Conservation (phyloP, 1,140 invertebrate species). For the Tetramorium parvispinum region DNA sequence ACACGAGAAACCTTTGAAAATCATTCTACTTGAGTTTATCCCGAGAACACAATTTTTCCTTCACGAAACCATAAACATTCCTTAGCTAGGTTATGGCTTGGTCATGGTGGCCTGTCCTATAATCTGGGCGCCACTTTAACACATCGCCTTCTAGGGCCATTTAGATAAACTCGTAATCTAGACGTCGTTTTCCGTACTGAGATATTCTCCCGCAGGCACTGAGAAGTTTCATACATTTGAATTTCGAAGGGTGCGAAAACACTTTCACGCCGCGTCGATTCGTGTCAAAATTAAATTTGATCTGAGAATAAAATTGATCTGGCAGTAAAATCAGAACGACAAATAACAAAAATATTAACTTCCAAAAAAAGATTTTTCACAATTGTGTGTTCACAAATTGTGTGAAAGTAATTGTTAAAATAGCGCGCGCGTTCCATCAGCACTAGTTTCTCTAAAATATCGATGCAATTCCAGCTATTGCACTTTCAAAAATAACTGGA, state of each 20-base stretch:
- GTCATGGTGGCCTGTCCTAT: constrained; percentile 70
- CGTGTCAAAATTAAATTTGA: constrained; percentile 79
- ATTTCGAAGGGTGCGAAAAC: constrained; percentile 66
- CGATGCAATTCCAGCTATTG: background rate
- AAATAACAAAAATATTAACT: constrained; percentile 21
- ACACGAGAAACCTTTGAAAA: constrained; percentile 1
- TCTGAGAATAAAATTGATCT: constrained; percentile 42
- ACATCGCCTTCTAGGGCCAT: constrained; percentile 80
- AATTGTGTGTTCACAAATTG: background rate
- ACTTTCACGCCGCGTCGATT: constrained; percentile 60
- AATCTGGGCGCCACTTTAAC: constrained; percentile 79
- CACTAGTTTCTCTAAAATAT: background rate
- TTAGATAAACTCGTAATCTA: constrained; percentile 85
- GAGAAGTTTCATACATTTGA: constrained; percentile 37
- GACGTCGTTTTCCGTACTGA: constrained; percentile 81
- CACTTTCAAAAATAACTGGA: background rate
- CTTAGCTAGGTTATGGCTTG: constrained; percentile 56
- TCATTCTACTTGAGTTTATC: constrained; percentile 63
- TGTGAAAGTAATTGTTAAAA: no score
- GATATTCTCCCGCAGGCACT: constrained; percentile 81
- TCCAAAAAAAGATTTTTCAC: background rate
- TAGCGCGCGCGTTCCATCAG: no score
- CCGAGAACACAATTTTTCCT: constrained; percentile 80
- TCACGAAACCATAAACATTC: constrained; percentile 83
- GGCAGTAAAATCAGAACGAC: constrained; percentile 29